A percentile compares a stretch with the other conserved stretches of the same genome.
phyloP scores from a whole-genome alignment of 2,113 vertebrate genomes.

The Heterotis niloticus region DNA sequence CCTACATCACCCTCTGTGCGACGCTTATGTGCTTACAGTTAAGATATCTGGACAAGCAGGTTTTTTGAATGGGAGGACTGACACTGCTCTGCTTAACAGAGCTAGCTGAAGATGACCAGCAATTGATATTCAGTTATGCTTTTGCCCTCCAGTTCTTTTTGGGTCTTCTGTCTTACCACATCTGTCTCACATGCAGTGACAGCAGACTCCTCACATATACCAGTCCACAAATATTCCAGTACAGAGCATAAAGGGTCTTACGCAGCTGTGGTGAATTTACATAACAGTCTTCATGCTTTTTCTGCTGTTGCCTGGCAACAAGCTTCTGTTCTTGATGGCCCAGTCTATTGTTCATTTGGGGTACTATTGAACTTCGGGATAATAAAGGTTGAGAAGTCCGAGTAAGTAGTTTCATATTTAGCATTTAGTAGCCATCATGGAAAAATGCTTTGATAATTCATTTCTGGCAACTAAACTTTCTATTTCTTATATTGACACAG shows the following conservation, averaged over 20 bases:
- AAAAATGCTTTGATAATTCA: background rate
- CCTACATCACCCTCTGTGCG: background rate
- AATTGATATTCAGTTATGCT: background rate
- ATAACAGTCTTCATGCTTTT: background rate
- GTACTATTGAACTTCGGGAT: background rate
- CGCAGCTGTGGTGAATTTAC: background rate
- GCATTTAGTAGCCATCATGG: no score
- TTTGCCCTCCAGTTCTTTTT: background rate
- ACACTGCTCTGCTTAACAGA: background rate
- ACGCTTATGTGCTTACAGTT: background rate
- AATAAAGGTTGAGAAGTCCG: background rate
- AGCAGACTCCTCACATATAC: background rate
- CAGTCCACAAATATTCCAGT: no score
- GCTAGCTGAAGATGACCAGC: background rate
- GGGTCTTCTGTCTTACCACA: background rate
- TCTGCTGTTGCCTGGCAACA: constrained; percentile 29
- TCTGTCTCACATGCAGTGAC: background rate
- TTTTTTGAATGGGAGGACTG: background rate
- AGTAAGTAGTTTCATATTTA: background rate
- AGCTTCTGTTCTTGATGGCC: background rate
- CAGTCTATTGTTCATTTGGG: background rate
- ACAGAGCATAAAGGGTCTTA: no score
- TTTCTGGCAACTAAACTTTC: background rate
- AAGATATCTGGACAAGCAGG: background rate
- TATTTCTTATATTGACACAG: background rate